Conservation (phyloP, 1,140 invertebrate genomes). For the Drosophila grimshawi region DNA sequence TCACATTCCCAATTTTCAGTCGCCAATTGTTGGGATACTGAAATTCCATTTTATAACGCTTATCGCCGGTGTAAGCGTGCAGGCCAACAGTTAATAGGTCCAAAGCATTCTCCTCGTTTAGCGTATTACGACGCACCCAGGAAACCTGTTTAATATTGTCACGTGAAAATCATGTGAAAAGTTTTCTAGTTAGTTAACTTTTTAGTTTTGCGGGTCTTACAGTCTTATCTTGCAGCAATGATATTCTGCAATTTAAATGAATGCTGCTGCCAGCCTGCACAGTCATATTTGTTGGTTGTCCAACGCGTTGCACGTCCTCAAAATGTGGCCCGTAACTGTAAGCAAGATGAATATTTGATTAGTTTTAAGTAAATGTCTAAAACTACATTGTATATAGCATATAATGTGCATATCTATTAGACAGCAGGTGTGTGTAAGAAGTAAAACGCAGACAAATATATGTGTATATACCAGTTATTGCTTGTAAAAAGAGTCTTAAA, state of each 20-base stretch:
- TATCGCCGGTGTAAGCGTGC: conserved; percentile 90
- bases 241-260: conserved; percentile 92
- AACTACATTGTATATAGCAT: not conserved
- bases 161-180: not conserved
- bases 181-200: not conserved
- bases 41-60: conserved; percentile 90
- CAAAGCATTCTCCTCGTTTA: conserved; percentile 86
- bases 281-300: conserved; percentile 90
- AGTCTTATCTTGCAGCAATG: conserved; percentile 93
- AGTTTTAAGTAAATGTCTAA: conserved; percentile 13
- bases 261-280: conserved; percentile 92
- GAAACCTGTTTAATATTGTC: conserved; percentile 86
- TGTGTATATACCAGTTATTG: conserved; percentile 20
- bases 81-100: conserved; percentile 89
- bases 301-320: conserved; percentile 86
- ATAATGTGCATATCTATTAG: conserved; percentile 40
- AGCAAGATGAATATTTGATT: conserved; percentile 17
- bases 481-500: conserved; percentile 25
- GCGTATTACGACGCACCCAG: conserved; percentile 88
- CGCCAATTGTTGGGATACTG: conserved; percentile 92
- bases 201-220: conserved; percentile 86
- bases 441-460: conserved; percentile 6
- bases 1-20: conserved; percentile 88
- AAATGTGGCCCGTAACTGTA: conserved; percentile 89
- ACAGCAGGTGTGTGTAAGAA: conserved; percentile 22